Evolutionary conservation across 2,113 vertebrate genomes (phyloP), one percentile per base, ranked within the genome.

Genomic region (Ceuthmochares aereus): DNA sequence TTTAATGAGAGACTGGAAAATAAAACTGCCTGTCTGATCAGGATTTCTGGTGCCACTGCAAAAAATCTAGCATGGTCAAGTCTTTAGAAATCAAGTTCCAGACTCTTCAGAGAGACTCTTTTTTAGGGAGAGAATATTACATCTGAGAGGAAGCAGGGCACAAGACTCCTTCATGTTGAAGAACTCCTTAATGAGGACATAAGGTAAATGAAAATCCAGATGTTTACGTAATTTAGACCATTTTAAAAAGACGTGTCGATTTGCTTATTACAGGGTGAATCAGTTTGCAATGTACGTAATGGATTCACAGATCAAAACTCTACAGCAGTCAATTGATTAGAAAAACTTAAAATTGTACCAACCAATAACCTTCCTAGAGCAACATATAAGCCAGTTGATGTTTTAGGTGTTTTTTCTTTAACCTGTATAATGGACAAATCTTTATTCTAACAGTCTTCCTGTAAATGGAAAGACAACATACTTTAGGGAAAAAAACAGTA

Each of bases 1-100:
- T 68, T 97, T 96, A 66, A 72, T 96, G 37, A 95, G 83, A 96
- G 93, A 97, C 51, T 89, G 88, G 43, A 97, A 97, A 97, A 88
- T 80, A 74, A 97, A 78, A 40, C 84, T 51, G 92, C 26, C 10
- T 27, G 51, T 70, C 63, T 73, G 26, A 40, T 70, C 34, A 66
- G n/a, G 25, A 32, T 82, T 78, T 66, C 49, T 47, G 15, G 26
- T 58, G 25, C 4, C 9, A 20, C 51, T 67, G 47, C 36, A 12
- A 55, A 23, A 86, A 90, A 68, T 80, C 47, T 45, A 69, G 36
- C 32, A 49, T 73, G 47, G 13, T 49, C 34, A 64, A 64, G 12
- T 42, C 66, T 82, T 64, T 20, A 47, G 56, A 88, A 77, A 63
- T 59, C 18, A 77, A 16, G 26, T 77, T 92, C 30, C n/a, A 47